These are phyloP conservation scores for Chouioia cunea DNA, from an alignment of 2,888 invertebrate species.

Conservation along the genomic window DNA sequence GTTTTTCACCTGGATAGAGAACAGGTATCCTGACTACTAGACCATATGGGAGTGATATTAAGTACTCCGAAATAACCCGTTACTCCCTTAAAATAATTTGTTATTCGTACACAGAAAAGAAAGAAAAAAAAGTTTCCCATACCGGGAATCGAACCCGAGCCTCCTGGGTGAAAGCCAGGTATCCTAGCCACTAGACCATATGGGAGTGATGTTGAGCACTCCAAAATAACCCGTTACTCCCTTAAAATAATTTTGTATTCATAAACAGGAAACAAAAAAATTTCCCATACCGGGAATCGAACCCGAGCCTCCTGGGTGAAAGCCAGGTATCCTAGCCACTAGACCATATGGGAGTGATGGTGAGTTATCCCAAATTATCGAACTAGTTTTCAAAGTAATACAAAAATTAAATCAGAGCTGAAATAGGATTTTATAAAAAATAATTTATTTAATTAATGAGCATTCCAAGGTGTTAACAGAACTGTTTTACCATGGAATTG, in stretches of 20 bases:
- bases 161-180: conserved; percentile 75
- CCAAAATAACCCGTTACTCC: neutral
- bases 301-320: conserved; percentile 76
- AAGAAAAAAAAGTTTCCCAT: conserved; percentile 70
- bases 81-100: too few species aligned
- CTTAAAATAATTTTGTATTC: neutral
- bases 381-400: too few species aligned
- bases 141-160: conserved; percentile 77
- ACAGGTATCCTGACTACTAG: conserved; percentile 76
- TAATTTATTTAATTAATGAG: too few species aligned
- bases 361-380: too few species aligned
- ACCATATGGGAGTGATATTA: conserved; percentile 68
- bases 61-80: too few species aligned
- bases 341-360: conserved; percentile 69
- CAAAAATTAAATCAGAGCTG: too few species aligned
- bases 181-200: conserved; percentile 77
- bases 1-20: conserved; percentile 71
- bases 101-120: neutral
- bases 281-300: conserved; percentile 76
- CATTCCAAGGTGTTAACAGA: too few species aligned
- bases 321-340: conserved; percentile 76
- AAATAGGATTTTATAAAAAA: too few species aligned
- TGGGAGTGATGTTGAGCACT: conserved; percentile 35
- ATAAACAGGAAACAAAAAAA: conserved; percentile 58
- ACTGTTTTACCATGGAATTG: too few species aligned